Evolutionary conservation across 2,797 vertebrate genomes (phyloP).

Genomic region (Myotis pilosus): DNA sequence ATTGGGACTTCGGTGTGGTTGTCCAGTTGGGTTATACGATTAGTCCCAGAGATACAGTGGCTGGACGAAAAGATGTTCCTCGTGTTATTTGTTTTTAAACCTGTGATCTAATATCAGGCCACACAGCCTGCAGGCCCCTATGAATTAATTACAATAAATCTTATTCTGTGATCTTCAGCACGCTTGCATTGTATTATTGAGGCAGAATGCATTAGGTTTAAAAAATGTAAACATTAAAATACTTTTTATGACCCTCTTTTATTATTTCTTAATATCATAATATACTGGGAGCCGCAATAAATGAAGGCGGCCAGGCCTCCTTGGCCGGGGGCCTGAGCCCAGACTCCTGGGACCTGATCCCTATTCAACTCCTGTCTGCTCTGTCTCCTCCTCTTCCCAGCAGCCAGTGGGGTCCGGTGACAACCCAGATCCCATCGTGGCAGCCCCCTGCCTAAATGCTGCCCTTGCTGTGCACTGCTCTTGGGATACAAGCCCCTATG

Average conservation of each 20-base stretch:
- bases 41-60: neutral
- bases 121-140: neutral
- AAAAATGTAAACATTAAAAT: constrained; percentile 11
- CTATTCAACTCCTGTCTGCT: neutral
- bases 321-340: neutral
- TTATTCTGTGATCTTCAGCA: neutral
- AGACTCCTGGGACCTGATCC: neutral
- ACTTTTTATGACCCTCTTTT: neutral
- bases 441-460: no score
- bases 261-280: neutral
- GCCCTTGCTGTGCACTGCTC: neutral
- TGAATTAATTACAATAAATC: neutral
- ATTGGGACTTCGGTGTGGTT: neutral
- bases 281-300: neutral
- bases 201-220: neutral
- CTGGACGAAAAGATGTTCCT: neutral
- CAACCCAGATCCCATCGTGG: neutral
- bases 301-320: neutral
- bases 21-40: neutral
- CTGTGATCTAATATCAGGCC: neutral
- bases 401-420: neutral
- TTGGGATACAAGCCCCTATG: neutral
- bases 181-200: neutral
- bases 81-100: neutral
- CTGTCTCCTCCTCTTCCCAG: neutral